These are phyloP conservation scores for Ophioderma brevispina DNA, from an alignment of 35 echinoderm and acorn worm species.

Conservation along the genomic window DNA sequence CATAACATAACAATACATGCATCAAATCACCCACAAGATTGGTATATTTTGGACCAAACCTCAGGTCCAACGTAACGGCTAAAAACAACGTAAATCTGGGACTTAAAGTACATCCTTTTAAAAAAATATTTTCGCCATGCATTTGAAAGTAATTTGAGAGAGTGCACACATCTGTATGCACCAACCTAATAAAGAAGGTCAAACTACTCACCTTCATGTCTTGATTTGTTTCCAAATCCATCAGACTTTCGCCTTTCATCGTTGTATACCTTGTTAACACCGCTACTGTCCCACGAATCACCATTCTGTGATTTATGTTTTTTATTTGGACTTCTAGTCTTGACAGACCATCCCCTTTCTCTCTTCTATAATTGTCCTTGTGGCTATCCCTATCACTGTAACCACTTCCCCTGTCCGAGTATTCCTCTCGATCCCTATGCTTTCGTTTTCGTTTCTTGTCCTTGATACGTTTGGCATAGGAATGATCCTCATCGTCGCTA, in stretches of 20 bases:
- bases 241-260: background rate
- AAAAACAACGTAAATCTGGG: no score
- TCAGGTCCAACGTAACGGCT: no score
- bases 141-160: no score
- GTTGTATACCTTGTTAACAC: background rate
- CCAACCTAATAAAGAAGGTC: no score
- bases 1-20: no score
- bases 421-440: background rate
- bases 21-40: no score
- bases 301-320: conserved; percentile 5
- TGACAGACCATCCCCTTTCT: background rate
- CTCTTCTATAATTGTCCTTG: conserved; percentile 16
- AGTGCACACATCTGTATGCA: no score
- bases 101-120: no score
- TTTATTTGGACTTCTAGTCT: conserved; percentile 23
- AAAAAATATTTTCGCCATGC: no score
- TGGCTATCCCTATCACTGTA: conserved; percentile 16
- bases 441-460: conserved; percentile 28
- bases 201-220: conserved; percentile 3
- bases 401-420: background rate
- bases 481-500: conserved; percentile 1
- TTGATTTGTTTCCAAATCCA: background rate
- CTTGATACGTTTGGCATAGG: background rate
- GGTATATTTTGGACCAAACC: no score
- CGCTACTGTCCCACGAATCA: conserved; percentile 8